These are phyloP conservation scores for Paramormyrops kingsleyae DNA, from an alignment of 2,113 vertebrate species.

Conservation along the genomic window DNA sequence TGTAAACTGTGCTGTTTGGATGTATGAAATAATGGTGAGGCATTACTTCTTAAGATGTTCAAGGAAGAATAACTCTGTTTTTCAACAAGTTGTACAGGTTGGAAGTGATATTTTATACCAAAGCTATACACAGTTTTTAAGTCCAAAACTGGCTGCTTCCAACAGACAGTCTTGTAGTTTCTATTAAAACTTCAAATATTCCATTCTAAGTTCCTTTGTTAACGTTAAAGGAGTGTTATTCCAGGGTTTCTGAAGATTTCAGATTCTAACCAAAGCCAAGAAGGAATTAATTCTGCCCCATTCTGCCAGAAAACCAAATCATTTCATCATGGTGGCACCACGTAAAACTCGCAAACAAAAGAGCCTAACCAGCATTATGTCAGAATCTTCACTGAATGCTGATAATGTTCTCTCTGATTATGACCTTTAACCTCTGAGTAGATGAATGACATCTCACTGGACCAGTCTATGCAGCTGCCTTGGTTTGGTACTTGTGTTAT, in stretches of 20 bases:
- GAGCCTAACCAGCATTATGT: not conserved
- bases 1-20: slow-evolving; percentile 33
- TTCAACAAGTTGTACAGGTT: not conserved
- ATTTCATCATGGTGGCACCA: not conserved
- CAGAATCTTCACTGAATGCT: not conserved
- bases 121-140: not conserved
- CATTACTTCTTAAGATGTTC: slow-evolving; percentile 39
- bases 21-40: slow-evolving; percentile 38
- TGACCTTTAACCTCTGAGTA: slow-evolving; percentile 28
- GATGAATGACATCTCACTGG: slow-evolving; percentile 55
- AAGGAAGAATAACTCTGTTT: slow-evolving; percentile 20
- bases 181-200: not conserved
- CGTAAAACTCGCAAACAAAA: not conserved
- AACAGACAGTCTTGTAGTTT: not conserved
- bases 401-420: not conserved
- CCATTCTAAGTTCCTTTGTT: not conserved
- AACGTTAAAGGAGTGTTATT: not conserved
- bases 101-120: not conserved
- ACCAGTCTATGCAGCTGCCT: slow-evolving; percentile 67
- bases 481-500: slow-evolving; percentile 33
- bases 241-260: not conserved
- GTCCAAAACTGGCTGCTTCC: not conserved
- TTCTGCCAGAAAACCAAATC: not conserved
- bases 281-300: not conserved
- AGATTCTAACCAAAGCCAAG: not conserved